phyloP scores from a whole-genome alignment of 1,140 invertebrate genomes.

The Orchesella cincta region DNA sequence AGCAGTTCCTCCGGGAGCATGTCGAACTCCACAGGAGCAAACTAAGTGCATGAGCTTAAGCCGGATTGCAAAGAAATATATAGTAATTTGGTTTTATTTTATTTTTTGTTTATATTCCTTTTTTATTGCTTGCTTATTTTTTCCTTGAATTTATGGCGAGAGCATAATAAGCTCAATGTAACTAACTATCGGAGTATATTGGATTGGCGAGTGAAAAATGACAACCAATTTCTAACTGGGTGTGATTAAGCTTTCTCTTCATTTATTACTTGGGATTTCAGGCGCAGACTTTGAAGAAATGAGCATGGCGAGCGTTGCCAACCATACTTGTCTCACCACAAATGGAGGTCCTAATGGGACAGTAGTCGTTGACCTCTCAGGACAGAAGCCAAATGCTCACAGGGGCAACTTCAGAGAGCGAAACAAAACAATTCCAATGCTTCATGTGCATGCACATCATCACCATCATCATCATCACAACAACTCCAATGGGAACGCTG shows the following conservation, averaged over 20 bases:
- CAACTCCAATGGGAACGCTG: conserved; percentile 12
- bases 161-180: background rate
- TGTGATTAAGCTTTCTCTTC: no score
- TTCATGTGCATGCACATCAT: background rate
- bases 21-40: background rate
- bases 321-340: conserved; percentile 45
- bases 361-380: conserved; percentile 41
- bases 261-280: conserved; percentile 20
- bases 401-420: conserved; percentile 33
- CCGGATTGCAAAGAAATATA: conserved; percentile 17
- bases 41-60: conserved; percentile 20
- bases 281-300: conserved; percentile 50
- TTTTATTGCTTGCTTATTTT: background rate
- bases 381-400: conserved; percentile 31
- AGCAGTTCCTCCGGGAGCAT: background rate
- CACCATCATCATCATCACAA: conserved; percentile 23
- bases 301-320: conserved; percentile 47
- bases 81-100: background rate
- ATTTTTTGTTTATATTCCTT: background rate
- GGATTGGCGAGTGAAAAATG: background rate
- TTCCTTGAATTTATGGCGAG: background rate
- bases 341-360: conserved; percentile 41
- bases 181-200: no score
- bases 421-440: conserved; percentile 44
- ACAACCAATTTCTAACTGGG: no score